Evolutionary conservation across 2,113 vertebrate genomes (phyloP).

Genomic region (Neopipo cinnamomea): DNA sequence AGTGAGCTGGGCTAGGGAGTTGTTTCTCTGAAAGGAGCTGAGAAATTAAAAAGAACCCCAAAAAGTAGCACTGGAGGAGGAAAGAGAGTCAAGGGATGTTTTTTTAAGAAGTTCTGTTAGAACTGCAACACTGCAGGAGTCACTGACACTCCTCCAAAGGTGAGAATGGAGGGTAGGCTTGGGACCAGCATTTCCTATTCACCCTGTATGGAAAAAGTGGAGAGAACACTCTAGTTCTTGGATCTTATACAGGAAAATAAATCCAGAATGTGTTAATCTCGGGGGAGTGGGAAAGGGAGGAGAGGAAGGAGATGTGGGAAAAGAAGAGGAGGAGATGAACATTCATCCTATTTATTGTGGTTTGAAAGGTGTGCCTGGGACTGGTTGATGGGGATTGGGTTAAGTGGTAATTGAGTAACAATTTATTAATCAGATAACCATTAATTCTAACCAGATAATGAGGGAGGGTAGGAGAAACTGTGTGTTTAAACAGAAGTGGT

Average conservation of each 20-base stretch:
- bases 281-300: neutral
- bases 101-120: neutral
- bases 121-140: neutral
- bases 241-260: neutral
- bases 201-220: neutral
- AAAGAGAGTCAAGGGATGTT: neutral
- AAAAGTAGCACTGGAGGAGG: neutral
- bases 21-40: neutral
- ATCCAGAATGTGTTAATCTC: neutral
- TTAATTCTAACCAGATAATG: constrained; percentile 23
- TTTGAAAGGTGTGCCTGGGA: neutral
- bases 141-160: neutral
- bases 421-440: constrained; percentile 25
- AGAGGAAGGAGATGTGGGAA: constrained; percentile 4
- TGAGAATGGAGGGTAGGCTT: neutral
- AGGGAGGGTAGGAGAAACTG: neutral
- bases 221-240: neutral
- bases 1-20: neutral
- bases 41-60: neutral
- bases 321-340: constrained; percentile 1
- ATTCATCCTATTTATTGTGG: neutral
- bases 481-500: neutral
- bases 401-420: constrained; percentile 25
- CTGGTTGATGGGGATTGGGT: neutral
- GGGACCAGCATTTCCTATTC: neutral